These are phyloP conservation scores for Apoderus coryli DNA, from an alignment of 2,888 invertebrate genomes.

Conservation along the genomic window DNA sequence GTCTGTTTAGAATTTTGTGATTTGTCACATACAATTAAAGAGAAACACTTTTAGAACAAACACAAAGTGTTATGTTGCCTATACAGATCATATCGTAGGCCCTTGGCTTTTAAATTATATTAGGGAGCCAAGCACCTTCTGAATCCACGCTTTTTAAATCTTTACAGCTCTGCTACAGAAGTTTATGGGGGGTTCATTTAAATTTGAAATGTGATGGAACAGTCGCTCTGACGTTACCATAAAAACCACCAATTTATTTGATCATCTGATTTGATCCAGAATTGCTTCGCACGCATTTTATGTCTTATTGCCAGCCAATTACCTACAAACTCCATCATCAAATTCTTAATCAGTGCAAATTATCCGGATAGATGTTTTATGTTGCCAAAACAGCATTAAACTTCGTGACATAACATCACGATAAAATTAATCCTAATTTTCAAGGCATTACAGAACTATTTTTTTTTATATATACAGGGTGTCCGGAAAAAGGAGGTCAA, in stretches of 20 bases:
- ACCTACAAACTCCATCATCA: too few species aligned
- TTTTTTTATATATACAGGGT: too few species aligned
- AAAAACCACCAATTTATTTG: slow-evolving; percentile 17
- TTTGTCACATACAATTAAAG: slow-evolving; percentile 26
- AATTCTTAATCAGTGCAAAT: too few species aligned
- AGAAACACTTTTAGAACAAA: slow-evolving; percentile 13
- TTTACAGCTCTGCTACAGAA: slow-evolving; percentile 19
- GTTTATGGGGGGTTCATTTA: slow-evolving; percentile 26
- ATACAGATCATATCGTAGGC: too few species aligned
- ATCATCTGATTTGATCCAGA: slow-evolving; percentile 17
- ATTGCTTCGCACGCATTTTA: slow-evolving; percentile 13
- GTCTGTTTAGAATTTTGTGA: too few species aligned
- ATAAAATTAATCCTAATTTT: too few species aligned
- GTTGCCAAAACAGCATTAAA: too few species aligned
- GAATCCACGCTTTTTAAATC: slow-evolving; percentile 14
- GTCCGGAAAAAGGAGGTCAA: too few species aligned
- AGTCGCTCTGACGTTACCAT: slow-evolving; percentile 16
- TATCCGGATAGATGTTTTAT: too few species aligned
- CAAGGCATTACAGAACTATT: too few species aligned
- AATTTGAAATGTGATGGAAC: slow-evolving; percentile 24
- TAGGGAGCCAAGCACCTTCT: slow-evolving; percentile 13
- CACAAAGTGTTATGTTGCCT: too few species aligned
- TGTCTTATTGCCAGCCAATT: slow-evolving; percentile 10
- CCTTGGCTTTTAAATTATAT: slow-evolving; percentile 15
- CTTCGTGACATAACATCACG: too few species aligned